Percentiles rank a stretch among this genome's conserved stretches.
These are phyloP conservation scores for Boulengeromyrus knoepffleri DNA, from an alignment of 2,113 vertebrate genomes.

Conservation along the genomic window DNA sequence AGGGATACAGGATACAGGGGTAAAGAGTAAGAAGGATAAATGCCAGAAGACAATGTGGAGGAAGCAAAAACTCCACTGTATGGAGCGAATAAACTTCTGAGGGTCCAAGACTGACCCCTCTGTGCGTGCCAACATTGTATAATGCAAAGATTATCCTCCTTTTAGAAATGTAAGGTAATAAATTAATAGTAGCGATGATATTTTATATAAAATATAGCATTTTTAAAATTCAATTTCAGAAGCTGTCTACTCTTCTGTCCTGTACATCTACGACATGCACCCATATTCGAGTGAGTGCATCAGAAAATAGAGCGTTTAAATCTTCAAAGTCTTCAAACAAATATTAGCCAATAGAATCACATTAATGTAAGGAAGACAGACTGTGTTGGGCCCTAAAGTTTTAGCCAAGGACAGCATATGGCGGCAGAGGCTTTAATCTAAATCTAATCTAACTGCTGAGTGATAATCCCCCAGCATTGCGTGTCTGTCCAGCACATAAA, in stretches of 20 bases:
- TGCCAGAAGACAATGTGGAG: neutral
- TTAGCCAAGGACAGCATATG: constrained; percentile 10
- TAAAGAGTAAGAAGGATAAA: neutral
- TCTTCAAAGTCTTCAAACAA: neutral
- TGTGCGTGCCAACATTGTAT: neutral
- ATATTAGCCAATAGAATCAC: constrained; percentile 19
- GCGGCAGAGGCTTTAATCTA: constrained; percentile 21
- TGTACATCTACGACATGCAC: neutral
- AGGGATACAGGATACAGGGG: neutral
- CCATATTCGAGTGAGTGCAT: neutral
- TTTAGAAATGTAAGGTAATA: neutral
- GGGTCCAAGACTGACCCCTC: neutral
- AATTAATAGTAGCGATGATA: neutral
- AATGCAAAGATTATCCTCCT: neutral
- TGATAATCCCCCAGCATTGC: neutral
- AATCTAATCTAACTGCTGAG: neutral
- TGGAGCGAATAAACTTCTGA: neutral
- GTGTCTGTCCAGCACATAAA: neutral
- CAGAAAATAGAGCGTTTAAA: neutral
- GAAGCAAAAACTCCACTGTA: neutral
- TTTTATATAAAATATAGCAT: neutral
- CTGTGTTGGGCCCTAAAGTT: neutral
- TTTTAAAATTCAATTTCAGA: neutral
- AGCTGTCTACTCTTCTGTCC: neutral
- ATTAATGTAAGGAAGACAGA: constrained; percentile 4